phyloP scores from a whole-genome alignment of 2,113 vertebrate genomes.

The Nycticorax nycticorax region DNA sequence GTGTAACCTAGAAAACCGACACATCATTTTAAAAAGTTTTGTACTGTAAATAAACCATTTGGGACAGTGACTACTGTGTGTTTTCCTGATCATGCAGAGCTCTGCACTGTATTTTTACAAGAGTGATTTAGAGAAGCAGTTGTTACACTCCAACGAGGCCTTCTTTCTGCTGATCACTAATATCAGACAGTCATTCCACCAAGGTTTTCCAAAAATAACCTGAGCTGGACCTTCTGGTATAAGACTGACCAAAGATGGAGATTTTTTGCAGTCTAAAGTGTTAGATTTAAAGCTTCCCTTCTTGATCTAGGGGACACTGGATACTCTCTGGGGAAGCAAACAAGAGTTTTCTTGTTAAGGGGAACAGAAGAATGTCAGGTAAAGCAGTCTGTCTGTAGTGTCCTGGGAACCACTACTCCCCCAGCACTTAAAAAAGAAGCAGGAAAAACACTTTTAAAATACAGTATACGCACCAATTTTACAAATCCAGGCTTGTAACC shows the following conservation, averaged over 20 bases:
- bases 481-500: background rate
- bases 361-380: background rate
- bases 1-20: background rate
- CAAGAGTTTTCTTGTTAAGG: background rate
- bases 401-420: background rate
- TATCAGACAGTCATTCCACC: background rate
- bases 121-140: background rate
- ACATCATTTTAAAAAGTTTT: accelerated
- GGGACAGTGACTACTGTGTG: accelerated
- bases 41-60: background rate
- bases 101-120: background rate
- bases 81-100: background rate
- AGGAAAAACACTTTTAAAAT: background rate
- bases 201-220: background rate
- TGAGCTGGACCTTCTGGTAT: background rate
- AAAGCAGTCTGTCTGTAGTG: background rate
- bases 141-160: background rate
- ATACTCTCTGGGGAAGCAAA: background rate
- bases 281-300: background rate
- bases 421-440: background rate
- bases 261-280: background rate
- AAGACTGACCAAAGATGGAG: background rate
- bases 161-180: background rate
- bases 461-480: background rate
- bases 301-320: background rate